These are phyloP conservation scores for Leptinotarsa peninsularis DNA, from an alignment of 2,888 invertebrate species.

Conservation along the genomic window DNA sequence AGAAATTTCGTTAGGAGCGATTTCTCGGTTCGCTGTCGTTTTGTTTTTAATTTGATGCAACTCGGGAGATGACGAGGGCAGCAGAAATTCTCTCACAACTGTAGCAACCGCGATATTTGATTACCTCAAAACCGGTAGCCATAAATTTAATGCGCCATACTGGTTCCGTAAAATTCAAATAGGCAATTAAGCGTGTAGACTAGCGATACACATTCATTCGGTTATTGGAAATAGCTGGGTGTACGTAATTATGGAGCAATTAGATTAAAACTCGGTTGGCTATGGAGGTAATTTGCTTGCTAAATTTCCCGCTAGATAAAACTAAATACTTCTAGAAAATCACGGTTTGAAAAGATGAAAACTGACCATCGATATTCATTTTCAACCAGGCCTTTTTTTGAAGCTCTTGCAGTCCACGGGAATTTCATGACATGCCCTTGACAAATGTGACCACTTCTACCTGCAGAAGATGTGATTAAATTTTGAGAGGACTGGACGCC, in stretches of 20 bases:
- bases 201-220: constrained; percentile 21
- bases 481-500: too few relatives aligned
- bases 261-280: constrained; percentile 16
- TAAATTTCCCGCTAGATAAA: constrained; percentile 3
- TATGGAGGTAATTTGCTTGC: constrained; percentile 5
- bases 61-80: not conserved
- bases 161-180: constrained; percentile 26
- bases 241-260: constrained; percentile 18
- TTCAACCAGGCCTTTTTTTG: too few relatives aligned
- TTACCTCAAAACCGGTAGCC: constrained; percentile 4
- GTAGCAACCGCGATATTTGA: constrained; percentile 13
- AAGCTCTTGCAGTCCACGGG: too few relatives aligned
- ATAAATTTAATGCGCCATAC: constrained; percentile 19
- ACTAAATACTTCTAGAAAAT: not conserved
- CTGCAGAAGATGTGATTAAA: too few relatives aligned
- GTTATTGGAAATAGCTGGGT: constrained; percentile 22
- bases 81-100: not conserved
- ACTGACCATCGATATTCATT: not conserved
- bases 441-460: too few relatives aligned
- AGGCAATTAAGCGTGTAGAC: constrained; percentile 26
- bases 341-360: not conserved
- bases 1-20: constrained; percentile 16
- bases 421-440: too few relatives aligned
- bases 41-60: constrained; percentile 9
- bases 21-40: constrained; percentile 2